Evolutionary conservation across 2,888 invertebrate genomes (phyloP).

Genomic region (Lasius fuliginosus): DNA sequence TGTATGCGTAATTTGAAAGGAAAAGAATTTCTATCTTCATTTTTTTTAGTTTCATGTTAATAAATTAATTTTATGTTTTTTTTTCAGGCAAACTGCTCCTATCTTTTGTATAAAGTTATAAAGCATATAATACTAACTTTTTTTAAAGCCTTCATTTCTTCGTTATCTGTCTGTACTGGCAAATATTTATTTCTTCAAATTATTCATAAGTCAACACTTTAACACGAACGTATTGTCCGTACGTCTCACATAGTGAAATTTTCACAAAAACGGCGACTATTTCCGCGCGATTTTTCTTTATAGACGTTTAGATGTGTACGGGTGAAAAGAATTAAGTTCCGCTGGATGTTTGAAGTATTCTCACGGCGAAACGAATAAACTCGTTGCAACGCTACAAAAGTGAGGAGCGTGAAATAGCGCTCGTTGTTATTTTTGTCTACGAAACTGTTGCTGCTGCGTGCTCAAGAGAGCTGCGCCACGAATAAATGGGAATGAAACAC

Average conservation of each 20-base stretch:
- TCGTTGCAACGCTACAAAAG: slow-evolving; percentile 52
- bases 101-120: not conserved
- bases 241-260: slow-evolving; percentile 37
- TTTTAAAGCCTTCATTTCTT: slow-evolving; percentile 20
- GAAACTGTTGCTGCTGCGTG: slow-evolving; percentile 40
- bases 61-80: not conserved
- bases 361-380: slow-evolving; percentile 64
- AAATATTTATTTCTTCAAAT: slow-evolving; percentile 52
- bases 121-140: not conserved
- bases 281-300: slow-evolving; percentile 46
- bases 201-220: slow-evolving; percentile 48
- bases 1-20: not conserved
- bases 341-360: slow-evolving; percentile 60
- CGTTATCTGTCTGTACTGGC: not conserved
- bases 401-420: slow-evolving; percentile 32
- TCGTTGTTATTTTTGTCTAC: slow-evolving; percentile 48
- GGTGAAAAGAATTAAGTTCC: slow-evolving; percentile 42
- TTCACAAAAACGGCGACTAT: slow-evolving; percentile 37
- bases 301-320: slow-evolving; percentile 7
- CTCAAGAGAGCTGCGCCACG: slow-evolving; percentile 36
- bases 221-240: slow-evolving; percentile 25
- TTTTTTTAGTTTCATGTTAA: not conserved
- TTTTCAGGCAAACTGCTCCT: not conserved
- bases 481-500: slow-evolving; percentile 33
- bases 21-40: not conserved